Evolutionary conservation across 2,113 vertebrate genomes (phyloP).

Genomic region (Sialia sialis): DNA sequence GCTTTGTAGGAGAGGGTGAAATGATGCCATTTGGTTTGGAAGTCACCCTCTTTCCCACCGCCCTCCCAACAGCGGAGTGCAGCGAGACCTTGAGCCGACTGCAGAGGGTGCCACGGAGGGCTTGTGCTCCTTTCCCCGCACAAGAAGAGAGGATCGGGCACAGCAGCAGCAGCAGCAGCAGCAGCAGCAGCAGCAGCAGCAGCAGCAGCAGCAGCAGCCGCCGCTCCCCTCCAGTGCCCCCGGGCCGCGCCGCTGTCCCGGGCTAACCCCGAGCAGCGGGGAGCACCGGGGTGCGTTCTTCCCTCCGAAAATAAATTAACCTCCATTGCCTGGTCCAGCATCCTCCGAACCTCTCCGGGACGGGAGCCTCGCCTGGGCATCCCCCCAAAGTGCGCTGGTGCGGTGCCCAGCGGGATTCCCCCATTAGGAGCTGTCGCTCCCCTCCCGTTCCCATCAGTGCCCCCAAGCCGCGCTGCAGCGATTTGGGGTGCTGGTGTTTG

Average conservation of each 20-base stretch:
- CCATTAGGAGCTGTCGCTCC: not conserved
- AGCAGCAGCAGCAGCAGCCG: not conserved
- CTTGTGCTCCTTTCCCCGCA: not conserved
- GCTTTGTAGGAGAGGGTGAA: not conserved
- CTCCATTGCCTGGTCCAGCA: not conserved
- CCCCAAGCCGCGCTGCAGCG: not conserved
- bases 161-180: not conserved
- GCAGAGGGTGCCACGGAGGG: not conserved
- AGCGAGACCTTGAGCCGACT: not conserved
- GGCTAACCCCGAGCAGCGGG: not conserved
- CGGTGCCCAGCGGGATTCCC: no score
- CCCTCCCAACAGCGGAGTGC: not conserved
- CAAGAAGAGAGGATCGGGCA: not conserved
- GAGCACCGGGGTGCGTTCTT: not conserved
- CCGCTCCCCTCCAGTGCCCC: not conserved
- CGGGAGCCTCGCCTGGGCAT: not conserved
- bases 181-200: not conserved
- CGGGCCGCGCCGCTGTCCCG: not conserved
- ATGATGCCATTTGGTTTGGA: not conserved
- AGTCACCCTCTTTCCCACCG: not conserved
- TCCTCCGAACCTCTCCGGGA: not conserved
- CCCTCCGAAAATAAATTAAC: not conserved
- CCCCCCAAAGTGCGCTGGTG: rapidly evolving
- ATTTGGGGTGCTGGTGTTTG: rapidly evolving
- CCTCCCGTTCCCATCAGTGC: rapidly evolving